Percentiles rank a stretch among this genome's conserved stretches.
These are phyloP conservation scores for Zaprionus obscuricornis DNA, from an alignment of 2,888 invertebrate genomes.

Conservation along the genomic window DNA sequence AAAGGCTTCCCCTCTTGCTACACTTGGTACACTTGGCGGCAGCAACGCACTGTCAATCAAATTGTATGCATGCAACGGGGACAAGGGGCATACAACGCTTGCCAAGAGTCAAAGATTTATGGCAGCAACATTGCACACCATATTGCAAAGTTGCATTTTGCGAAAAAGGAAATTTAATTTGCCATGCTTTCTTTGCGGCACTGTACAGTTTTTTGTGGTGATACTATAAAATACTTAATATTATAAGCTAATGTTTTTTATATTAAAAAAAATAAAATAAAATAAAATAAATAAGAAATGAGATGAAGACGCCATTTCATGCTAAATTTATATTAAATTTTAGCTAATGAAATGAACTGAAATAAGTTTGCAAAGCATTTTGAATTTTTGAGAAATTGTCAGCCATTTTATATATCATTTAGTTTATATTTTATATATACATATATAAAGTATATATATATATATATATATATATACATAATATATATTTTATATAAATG, in stretches of 20 bases:
- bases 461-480: too few species aligned
- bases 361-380: constrained; percentile 39
- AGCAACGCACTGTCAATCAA: constrained; percentile 63
- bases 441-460: constrained; percentile 11
- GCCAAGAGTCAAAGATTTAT: constrained; percentile 69
- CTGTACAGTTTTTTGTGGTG: constrained; percentile 14
- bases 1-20: constrained; percentile 8
- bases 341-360: constrained; percentile 67
- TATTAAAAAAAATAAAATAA: constrained; percentile 54
- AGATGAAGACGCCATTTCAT: constrained; percentile 82
- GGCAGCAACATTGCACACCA: constrained; percentile 46
- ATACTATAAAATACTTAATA: constrained; percentile 35
- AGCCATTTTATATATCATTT: constrained; percentile 48
- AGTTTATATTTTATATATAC: constrained; percentile 2
- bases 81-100: constrained; percentile 36
- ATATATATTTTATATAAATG: too few species aligned
- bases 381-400: too few species aligned
- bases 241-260: constrained; percentile 48
- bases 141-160: constrained; percentile 43
- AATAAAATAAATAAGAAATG: too few species aligned
- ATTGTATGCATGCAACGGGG: constrained; percentile 19
- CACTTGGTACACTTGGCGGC: constrained; percentile 18
- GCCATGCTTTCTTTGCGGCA: constrained; percentile 46
- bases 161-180: constrained; percentile 65
- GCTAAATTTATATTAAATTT: constrained; percentile 82